Base-by-base conservation (phyloP, 2,113 vertebrate species). In the Triplophysa siluroides region DNA sequence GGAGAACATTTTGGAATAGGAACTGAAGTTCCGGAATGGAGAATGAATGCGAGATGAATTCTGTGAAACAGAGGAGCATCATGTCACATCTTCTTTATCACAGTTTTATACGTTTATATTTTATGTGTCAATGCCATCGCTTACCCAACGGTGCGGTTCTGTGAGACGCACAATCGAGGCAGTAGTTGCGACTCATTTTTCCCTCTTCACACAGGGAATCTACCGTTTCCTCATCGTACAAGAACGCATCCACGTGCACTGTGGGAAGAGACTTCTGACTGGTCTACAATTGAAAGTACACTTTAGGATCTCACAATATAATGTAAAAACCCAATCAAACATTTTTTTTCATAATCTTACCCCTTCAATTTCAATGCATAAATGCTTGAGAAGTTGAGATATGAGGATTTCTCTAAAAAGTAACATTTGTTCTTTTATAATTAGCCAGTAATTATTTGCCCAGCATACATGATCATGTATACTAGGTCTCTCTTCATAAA, bases 11-110 rank as follows among this genome's bases (percentile, higher is more conserved):
- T 60, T 94, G 92, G 90, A 96, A 98, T 84, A 98, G 91, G 87
- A 96, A 98, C 90, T 92, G 94, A 82, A 98, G 92, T 90, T 98
- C 96, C 77, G 90, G 23, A 64, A 94, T 83, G 4, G 96, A 98
- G 92, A 98, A 98, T 8, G 95, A 99, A 92, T 98, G 97, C 58
- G 95, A 98, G 91, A 98, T 91, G 91, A 98, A 97, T 62, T 95
- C 97, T 97, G 93, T 8, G 71, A 85, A 83, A 91, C 16, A 21
- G 54, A 58, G 6, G 9, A 21, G 8, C 8, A n/a, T 58, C 16
- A 8, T 21, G 54, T n/a, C 19, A 58, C n/a, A n/a, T 21, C 54
- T 13, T 66, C 50, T 21, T 45, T 56, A 60, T 47, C n/a, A 19
- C 9, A 47, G 58, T 7, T 71, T 56, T 21, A 33, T n/a, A 24